Conservation (phyloP, 2,888 invertebrate species). For the Sphaerophoria rueppellii region DNA sequence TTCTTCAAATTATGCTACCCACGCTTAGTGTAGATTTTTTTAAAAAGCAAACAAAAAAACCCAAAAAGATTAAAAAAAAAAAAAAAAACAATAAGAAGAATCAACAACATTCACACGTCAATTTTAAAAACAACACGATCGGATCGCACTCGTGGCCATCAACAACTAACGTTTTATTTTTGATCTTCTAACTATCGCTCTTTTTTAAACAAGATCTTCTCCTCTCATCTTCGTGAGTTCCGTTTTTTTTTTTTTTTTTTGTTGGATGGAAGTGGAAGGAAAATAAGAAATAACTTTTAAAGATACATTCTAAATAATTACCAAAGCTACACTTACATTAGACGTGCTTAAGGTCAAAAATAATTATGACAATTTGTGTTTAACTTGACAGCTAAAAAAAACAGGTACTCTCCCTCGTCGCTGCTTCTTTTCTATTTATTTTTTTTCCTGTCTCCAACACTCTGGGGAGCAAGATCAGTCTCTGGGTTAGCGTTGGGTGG, state of each 20-base stretch:
- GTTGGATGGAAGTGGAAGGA: not conserved
- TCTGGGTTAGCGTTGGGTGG: not conserved
- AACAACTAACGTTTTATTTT: not conserved
- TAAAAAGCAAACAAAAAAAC: not conserved
- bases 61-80: not conserved
- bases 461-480: not conserved
- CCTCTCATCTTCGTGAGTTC: not conserved
- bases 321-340: conserved; percentile 60
- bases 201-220: not conserved
- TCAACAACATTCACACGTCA: conserved; percentile 59
- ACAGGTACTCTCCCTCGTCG: conserved; percentile 55
- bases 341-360: conserved; percentile 66
- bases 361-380: conserved; percentile 69
- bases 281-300: conserved; percentile 5
- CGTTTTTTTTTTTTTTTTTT: too few relatives aligned
- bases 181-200: not conserved
- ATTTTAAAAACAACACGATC: conserved; percentile 51
- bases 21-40: conserved; percentile 14
- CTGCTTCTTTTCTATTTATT: conserved; percentile 16
- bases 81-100: conserved; percentile 6
- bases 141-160: not conserved
- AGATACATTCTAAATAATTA: conserved; percentile 27
- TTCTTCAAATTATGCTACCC: conserved; percentile 45
- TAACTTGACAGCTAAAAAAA: conserved; percentile 41
- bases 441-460: not conserved